phyloP scores from a whole-genome alignment of 2,888 invertebrate genomes.

The Lasius platythorax region DNA sequence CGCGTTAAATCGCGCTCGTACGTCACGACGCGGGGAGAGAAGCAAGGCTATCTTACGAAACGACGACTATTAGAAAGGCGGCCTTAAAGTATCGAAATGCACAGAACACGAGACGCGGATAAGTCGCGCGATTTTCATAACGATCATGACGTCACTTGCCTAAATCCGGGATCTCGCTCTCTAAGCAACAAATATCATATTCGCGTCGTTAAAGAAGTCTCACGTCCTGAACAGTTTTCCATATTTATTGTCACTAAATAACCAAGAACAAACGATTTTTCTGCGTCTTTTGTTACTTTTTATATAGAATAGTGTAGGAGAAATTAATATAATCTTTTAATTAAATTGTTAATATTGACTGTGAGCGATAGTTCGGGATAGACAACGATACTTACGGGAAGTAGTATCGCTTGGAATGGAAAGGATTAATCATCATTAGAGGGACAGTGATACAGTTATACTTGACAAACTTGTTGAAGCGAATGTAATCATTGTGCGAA shows the following conservation, averaged over 20 bases:
- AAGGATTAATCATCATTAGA: constrained; percentile 33
- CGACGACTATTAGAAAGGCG: constrained; percentile 50
- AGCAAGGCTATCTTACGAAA: constrained; percentile 27
- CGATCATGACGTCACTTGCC: constrained; percentile 11
- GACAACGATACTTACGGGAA: not conserved
- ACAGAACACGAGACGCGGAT: constrained; percentile 34
- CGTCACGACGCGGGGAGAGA: constrained; percentile 7
- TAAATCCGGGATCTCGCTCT: constrained; percentile 11
- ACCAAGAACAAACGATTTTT: not conserved
- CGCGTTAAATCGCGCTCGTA: not conserved
- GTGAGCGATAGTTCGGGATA: not conserved
- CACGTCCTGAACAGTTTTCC: not conserved
- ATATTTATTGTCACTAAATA: not conserved
- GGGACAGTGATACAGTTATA: constrained; percentile 18
- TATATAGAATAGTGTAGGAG: not conserved
- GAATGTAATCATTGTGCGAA: constrained; percentile 14
- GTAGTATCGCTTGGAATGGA: not conserved
- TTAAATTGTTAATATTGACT: constrained; percentile 12
- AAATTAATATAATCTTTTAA: not conserved
- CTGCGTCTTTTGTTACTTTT: not conserved
- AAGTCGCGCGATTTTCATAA: constrained; percentile 32
- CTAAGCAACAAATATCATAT: not conserved
- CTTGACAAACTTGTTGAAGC: not conserved
- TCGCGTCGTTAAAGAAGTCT: not conserved
- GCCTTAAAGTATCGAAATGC: constrained; percentile 49